Percentiles rank a stretch among this genome's conserved stretches.
phyloP scores from a whole-genome alignment of 2,797 vertebrate species.

The Thamnophis elegans region DNA sequence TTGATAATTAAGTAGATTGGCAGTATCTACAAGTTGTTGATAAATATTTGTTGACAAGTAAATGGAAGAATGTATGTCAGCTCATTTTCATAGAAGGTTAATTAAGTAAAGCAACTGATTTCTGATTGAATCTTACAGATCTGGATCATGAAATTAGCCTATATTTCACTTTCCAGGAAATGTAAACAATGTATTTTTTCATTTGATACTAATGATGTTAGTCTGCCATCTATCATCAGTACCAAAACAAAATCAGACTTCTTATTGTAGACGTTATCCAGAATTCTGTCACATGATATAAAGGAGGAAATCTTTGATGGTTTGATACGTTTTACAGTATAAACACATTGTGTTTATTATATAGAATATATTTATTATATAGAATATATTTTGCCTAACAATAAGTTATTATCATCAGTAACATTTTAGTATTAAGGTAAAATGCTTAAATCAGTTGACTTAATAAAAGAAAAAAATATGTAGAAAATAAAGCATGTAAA shows the following conservation, averaged over 20 bases:
- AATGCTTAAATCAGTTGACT: not conserved
- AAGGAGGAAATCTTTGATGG: not conserved
- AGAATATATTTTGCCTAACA: not conserved
- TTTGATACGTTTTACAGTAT: conserved; percentile 19
- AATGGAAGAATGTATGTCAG: not conserved
- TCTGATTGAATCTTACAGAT: conserved; percentile 2
- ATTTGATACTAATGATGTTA: conserved; percentile 5
- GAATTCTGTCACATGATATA: not conserved
- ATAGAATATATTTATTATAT: no score
- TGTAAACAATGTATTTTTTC: not conserved
- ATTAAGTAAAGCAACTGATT: not conserved
- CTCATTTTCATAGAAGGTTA: not conserved
- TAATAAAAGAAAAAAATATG: not conserved
- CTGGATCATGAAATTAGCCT: not conserved
- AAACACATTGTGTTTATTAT: conserved; percentile 19
- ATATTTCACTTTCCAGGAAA: not conserved
- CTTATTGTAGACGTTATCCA: not conserved
- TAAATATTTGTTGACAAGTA: not conserved
- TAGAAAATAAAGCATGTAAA: not conserved
- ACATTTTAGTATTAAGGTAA: not conserved
- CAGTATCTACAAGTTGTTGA: not conserved
- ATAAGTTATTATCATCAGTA: not conserved
- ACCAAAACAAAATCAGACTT: not conserved
- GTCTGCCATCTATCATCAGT: not conserved
- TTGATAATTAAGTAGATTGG: conserved; percentile 2